phyloP scores from a whole-genome alignment of 1,140 invertebrate genomes.

The Aphis craccivora region DNA sequence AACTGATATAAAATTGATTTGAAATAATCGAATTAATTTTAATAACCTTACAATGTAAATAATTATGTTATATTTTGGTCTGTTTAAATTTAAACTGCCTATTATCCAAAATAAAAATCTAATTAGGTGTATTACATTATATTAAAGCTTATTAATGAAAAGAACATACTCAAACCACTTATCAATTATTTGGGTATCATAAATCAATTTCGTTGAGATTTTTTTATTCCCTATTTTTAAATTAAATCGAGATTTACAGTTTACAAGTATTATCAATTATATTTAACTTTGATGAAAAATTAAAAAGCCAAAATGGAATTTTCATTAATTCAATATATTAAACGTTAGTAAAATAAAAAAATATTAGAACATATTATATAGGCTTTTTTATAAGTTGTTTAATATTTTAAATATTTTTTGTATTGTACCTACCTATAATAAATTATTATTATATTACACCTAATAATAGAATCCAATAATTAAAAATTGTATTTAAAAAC shows the following conservation, averaged over 20 bases:
- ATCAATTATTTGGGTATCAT: neutral
- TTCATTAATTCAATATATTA: neutral
- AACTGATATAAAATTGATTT: no score
- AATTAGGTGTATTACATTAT: no score
- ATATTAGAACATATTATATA: neutral
- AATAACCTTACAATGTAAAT: no score
- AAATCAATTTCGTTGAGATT: neutral
- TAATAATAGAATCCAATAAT: no score
- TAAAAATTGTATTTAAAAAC: neutral
- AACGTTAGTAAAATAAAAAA: neutral
- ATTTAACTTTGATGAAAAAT: neutral
- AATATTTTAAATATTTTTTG: neutral
- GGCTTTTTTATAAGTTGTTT: neutral
- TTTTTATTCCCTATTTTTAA: neutral
- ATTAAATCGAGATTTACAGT: neutral
- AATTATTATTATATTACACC: neutral
- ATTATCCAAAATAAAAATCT: neutral
- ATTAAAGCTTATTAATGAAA: neutral
- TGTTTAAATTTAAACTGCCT: no score
- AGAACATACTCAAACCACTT: neutral
- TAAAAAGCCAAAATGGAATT: neutral
- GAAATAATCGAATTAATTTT: no score
- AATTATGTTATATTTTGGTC: no score
- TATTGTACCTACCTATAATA: no score
- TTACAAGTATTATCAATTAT: neutral